These are phyloP conservation scores for Anastatus disparis DNA, from an alignment of 1,140 invertebrate species.

Conservation along the genomic window DNA sequence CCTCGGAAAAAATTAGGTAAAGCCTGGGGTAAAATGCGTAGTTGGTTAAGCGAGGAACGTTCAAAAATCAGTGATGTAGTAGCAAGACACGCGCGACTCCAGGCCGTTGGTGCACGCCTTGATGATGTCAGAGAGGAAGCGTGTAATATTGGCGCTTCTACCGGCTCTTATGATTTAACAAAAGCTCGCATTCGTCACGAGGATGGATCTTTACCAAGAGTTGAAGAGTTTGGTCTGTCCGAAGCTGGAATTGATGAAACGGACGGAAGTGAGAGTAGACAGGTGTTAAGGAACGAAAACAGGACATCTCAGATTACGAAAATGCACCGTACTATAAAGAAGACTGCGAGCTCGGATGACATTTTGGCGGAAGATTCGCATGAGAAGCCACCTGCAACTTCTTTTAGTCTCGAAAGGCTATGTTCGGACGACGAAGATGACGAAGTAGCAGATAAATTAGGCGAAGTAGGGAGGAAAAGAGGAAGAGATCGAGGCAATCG, in stretches of 20 bases:
- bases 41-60: constrained; percentile 67
- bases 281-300: constrained; percentile 4
- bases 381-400: constrained; percentile 46
- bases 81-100: constrained; percentile 64
- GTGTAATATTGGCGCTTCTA: not conserved
- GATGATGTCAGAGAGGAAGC: constrained; percentile 22
- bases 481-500: not conserved
- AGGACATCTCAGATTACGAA: constrained; percentile 1
- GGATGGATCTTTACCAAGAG: constrained; percentile 50
- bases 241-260: constrained; percentile 43
- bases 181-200: constrained; percentile 45
- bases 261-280: not conserved
- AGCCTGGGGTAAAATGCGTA: constrained; percentile 67
- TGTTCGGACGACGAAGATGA: constrained; percentile 46
- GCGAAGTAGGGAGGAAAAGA: not conserved
- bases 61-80: constrained; percentile 65
- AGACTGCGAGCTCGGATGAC: constrained; percentile 51
- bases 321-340: constrained; percentile 31
- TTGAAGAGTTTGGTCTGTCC: constrained; percentile 55
- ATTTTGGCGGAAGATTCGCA: constrained; percentile 41
- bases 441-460: not conserved
- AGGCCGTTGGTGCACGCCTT: constrained; percentile 57
- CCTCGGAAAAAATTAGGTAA: constrained; percentile 53
- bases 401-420: constrained; percentile 55
- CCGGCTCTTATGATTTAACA: constrained; percentile 58